Percentiles rank a stretch among this genome's conserved stretches.
phyloP scores from a whole-genome alignment of 1,140 invertebrate species.

The Aphelenchoides besseyi region DNA sequence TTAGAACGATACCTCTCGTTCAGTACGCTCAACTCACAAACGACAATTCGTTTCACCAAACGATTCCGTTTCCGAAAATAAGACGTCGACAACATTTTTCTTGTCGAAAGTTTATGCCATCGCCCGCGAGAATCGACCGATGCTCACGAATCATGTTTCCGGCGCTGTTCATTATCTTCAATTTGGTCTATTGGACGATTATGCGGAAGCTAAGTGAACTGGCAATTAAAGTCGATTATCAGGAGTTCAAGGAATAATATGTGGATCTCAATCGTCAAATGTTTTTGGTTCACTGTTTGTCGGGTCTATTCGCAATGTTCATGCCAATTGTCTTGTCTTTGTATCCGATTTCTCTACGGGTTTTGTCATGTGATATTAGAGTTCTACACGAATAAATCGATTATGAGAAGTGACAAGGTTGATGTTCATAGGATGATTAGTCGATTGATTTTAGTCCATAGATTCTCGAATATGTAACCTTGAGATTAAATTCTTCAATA shows the following conservation, averaged over 20 bases:
- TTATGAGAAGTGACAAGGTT: too few relatives aligned
- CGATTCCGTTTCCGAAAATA: constrained; percentile 21
- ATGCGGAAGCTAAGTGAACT: constrained; percentile 15
- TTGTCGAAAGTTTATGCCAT: constrained; percentile 8
- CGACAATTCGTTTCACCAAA: constrained; percentile 22
- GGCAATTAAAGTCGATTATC: constrained; percentile 9
- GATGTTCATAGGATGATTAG: too few relatives aligned
- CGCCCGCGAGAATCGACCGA: constrained; percentile 22
- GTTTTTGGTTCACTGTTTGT: too few relatives aligned
- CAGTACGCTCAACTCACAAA: constrained; percentile 29
- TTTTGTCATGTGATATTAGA: too few relatives aligned
- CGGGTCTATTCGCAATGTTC: too few relatives aligned
- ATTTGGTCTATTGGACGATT: constrained; percentile 30
- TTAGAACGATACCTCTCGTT: constrained; percentile 28
- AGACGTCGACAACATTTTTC: not conserved
- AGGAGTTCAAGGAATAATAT: constrained; percentile 13
- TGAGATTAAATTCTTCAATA: too few relatives aligned
- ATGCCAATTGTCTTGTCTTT: too few relatives aligned
- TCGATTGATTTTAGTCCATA: too few relatives aligned
- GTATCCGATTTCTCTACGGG: too few relatives aligned
- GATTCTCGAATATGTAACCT: too few relatives aligned
- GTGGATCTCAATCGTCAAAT: not conserved
- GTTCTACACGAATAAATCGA: too few relatives aligned
- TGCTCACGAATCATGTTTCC: constrained; percentile 90
- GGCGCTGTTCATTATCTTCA: constrained; percentile 82